Evolutionary conservation across 2,113 vertebrate species (phyloP).

Genomic region (Polypterus bichir): DNA sequence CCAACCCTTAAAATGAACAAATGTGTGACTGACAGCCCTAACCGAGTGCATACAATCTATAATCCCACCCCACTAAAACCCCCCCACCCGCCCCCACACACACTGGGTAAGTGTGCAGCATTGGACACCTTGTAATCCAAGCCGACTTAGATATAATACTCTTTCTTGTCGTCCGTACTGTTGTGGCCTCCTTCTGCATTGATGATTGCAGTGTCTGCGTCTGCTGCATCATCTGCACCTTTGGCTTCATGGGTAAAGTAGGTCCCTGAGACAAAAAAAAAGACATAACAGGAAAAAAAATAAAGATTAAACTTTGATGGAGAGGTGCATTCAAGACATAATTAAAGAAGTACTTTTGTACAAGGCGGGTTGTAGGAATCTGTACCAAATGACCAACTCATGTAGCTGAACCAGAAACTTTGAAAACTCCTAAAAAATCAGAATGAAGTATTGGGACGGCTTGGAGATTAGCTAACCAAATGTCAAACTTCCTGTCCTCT

Average conservation of each 20-base stretch:
- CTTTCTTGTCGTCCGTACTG: constrained; percentile 97
- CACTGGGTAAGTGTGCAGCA: constrained; percentile 34
- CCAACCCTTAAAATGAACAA: constrained; percentile 18
- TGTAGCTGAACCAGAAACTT: no score
- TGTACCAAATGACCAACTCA: no score
- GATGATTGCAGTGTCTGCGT: constrained; percentile 97
- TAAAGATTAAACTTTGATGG: background rate
- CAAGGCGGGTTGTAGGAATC: no score
- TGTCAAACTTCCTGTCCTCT: no score
- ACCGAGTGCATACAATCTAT: no score
- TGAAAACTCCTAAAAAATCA: no score
- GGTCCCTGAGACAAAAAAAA: constrained; percentile 64
- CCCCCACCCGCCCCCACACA: constrained; percentile 15
- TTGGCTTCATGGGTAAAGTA: constrained; percentile 99
- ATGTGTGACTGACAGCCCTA: no score
- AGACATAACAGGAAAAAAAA: background rate
- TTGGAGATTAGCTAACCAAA: no score
- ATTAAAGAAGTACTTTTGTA: no score
- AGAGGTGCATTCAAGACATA: no score
- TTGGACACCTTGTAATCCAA: constrained; percentile 60
- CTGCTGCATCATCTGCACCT: constrained; percentile 92
- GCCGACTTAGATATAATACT: constrained; percentile 93
- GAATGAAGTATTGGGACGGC: no score
- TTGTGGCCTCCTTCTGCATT: constrained; percentile 96
- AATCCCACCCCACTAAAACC: constrained; percentile 11